Percentiles rank a stretch among this genome's conserved stretches.
These are phyloP conservation scores for Manis javanica DNA, from an alignment of 2,797 vertebrate species.

Conservation along the genomic window DNA sequence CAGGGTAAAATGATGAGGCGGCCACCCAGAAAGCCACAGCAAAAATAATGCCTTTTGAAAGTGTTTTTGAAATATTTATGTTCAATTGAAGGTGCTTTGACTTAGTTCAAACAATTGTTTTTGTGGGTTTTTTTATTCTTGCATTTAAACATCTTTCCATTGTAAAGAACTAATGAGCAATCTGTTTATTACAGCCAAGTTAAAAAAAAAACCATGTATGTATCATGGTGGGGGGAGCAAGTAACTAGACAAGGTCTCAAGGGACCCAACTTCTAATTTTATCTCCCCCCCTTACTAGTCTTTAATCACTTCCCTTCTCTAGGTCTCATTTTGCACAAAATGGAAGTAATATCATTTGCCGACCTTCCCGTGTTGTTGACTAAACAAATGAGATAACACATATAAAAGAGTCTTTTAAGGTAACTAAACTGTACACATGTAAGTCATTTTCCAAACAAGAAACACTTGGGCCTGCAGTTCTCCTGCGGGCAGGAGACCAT, in stretches of 20 bases:
- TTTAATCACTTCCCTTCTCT: not conserved
- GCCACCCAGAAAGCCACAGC: not conserved
- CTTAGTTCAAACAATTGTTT: slow-evolving; percentile 17
- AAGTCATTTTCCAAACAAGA: slow-evolving; percentile 26
- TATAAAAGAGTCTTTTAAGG: slow-evolving; percentile 1
- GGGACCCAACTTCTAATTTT: not conserved
- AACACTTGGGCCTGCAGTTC: not conserved
- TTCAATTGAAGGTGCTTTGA: not conserved
- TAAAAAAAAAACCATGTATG: no score
- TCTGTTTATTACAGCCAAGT: not conserved
- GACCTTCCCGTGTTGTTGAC: not conserved
- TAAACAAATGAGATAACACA: not conserved
- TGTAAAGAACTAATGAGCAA: not conserved
- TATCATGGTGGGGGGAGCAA: not conserved
- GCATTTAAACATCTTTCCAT: not conserved
- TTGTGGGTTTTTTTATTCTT: not conserved
- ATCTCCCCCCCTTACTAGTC: not conserved
- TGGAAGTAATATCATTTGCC: not conserved
- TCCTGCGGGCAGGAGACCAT: not conserved
- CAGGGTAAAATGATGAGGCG: not conserved
- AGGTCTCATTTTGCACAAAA: not conserved
- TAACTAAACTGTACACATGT: not conserved
- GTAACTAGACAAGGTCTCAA: not conserved
- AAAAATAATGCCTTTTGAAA: not conserved
- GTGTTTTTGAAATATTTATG: not conserved